A percentile compares a stretch with the other conserved stretches of the same genome.
These are phyloP conservation scores for Augochlorella aurata DNA, from an alignment of 2,888 invertebrate species.

Conservation along the genomic window DNA sequence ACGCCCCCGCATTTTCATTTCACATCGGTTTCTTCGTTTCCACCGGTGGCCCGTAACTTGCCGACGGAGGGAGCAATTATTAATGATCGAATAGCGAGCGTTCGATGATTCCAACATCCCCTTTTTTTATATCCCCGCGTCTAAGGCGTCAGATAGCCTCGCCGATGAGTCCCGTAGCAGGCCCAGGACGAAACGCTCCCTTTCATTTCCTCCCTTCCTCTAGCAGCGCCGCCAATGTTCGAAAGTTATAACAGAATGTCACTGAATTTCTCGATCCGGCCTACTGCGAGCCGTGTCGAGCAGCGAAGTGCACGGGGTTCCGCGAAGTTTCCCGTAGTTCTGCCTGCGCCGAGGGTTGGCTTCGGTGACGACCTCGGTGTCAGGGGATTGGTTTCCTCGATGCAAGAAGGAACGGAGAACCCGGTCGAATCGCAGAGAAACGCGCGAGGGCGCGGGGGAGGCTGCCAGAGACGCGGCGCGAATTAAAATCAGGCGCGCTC, in stretches of 20 bases:
- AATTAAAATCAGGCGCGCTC: slow-evolving; percentile 49
- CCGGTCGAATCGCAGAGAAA: not conserved
- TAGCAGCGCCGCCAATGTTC: no score
- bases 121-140: slow-evolving; percentile 23
- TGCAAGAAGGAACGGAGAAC: slow-evolving; percentile 18
- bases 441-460: not conserved
- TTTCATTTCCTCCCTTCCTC: no score
- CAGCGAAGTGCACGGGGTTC: slow-evolving; percentile 51
- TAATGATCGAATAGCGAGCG: slow-evolving; percentile 41
- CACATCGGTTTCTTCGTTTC: not conserved
- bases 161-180: no score
- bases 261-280: no score
- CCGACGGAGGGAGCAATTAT: slow-evolving; percentile 22
- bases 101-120: slow-evolving; percentile 30
- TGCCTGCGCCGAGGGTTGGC: slow-evolving; percentile 44
- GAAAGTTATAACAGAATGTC: no score
- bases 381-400: slow-evolving; percentile 36
- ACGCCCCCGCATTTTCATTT: not conserved
- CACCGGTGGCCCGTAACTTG: not conserved
- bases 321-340: slow-evolving; percentile 58
- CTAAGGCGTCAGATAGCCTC: not conserved
- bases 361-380: slow-evolving; percentile 16
- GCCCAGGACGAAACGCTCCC: no score
- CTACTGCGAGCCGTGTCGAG: slow-evolving; percentile 15
- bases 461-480: slow-evolving; percentile 22